phyloP scores from a whole-genome alignment of 2,888 invertebrate species.

The Drosophila limbata region DNA sequence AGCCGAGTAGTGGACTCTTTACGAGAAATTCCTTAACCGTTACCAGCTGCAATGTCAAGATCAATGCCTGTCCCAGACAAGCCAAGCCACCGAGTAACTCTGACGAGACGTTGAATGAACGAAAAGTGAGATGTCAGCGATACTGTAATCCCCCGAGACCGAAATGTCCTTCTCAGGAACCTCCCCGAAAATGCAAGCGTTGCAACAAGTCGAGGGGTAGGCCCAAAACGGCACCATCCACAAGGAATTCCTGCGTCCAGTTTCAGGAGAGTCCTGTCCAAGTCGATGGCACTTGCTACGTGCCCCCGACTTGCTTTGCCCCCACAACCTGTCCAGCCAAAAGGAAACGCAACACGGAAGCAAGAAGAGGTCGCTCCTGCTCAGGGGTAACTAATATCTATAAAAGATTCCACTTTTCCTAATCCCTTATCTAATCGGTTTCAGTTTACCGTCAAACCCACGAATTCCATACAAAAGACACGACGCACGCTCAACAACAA shows the following conservation, averaged over 20 bases:
- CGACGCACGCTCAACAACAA: neutral
- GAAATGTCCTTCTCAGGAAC: neutral
- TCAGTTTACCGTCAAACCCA: neutral
- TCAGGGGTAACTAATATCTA: neutral
- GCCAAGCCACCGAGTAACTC: neutral
- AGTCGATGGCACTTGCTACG: slow-evolving; percentile 3
- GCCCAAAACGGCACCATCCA: neutral
- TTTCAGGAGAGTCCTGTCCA: neutral
- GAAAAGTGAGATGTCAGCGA: neutral
- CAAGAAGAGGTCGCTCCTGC: neutral
- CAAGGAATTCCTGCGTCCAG: neutral
- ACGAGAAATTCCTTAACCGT: neutral
- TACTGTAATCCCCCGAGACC: neutral
- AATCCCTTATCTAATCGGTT: neutral
- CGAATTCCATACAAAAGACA: neutral
- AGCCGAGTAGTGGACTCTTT: neutral
- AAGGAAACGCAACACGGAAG: neutral
- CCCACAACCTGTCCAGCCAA: neutral
- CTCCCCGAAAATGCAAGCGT: neutral
- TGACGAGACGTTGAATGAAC: slow-evolving; percentile 3
- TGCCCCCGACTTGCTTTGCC: slow-evolving; percentile 9
- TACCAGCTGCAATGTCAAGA: neutral
- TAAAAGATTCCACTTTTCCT: neutral
- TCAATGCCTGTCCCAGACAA: neutral
- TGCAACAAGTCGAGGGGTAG: neutral